A percentile compares a stretch with the other conserved stretches of the same genome.
phyloP scores from a whole-genome alignment of 2,797 vertebrate species.

The Channa striata region DNA sequence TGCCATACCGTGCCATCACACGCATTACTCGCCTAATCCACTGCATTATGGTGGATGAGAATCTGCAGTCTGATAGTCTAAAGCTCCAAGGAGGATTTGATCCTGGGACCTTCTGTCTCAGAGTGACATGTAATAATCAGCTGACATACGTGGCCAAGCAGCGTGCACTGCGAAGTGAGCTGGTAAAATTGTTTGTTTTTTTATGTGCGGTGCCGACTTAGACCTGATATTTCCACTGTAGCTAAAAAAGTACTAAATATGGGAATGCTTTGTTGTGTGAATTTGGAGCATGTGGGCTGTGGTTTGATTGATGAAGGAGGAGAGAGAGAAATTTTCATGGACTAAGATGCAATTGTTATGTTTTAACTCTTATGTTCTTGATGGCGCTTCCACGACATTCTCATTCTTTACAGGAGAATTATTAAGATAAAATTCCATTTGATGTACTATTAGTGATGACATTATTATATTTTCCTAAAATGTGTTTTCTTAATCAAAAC shows the following conservation, averaged over 20 bases:
- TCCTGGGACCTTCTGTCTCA: constrained; percentile 63
- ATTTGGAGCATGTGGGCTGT: constrained; percentile 14
- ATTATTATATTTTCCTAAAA: background rate
- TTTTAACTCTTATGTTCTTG: background rate
- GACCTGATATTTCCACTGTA: constrained; percentile 35
- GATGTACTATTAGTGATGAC: background rate
- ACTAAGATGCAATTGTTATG: background rate
- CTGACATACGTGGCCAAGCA: constrained; percentile 47
- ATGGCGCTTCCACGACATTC: no score
- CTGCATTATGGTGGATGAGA: constrained; percentile 62
- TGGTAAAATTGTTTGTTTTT: constrained; percentile 36
- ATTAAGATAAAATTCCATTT: background rate
- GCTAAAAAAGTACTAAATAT: background rate
- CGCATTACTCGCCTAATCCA: constrained; percentile 72
- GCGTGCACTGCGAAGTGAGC: constrained; percentile 15
- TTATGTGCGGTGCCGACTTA: constrained; percentile 21
- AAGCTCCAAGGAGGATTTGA: constrained; percentile 73
- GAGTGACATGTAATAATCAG: constrained; percentile 63
- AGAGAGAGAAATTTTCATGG: background rate
- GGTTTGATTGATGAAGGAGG: constrained; percentile 1
- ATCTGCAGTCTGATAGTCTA: constrained; percentile 60
- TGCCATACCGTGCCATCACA: constrained; percentile 55
- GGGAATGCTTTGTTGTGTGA: background rate
- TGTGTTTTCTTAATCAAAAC: background rate
- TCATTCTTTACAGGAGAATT: background rate